Base-by-base conservation (phyloP, 37 sponge, comb jelly and placozoan species). In the Halisarca cf. caerulea region DNA sequence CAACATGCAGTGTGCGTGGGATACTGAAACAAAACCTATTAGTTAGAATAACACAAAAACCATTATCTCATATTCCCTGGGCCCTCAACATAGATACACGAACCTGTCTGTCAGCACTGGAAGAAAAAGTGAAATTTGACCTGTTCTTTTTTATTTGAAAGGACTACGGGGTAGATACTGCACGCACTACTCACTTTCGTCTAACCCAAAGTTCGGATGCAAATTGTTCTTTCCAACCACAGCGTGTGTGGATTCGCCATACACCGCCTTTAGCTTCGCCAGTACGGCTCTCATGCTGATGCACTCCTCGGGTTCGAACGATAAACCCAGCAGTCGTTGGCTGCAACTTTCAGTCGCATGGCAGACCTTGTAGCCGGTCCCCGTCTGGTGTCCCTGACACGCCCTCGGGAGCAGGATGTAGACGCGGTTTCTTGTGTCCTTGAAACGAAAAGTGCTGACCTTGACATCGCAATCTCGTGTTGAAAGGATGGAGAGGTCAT, bases 331-430 rank as follows among this genome's bases (percentile, higher is more conserved):
- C 24, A 74, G 11, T 0, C 77, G 44, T 37, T 74, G 77, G 17
- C 24, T n/a, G 77, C 41, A 8, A 20, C 44, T 2, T 2, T 42
- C 25, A 11, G 43, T n/a, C 21, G n/a, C 77, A 2, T 2, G 0
- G 15, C 9, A 3, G 23, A 20, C n/a, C 77, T 33, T 23, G n/a
- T n/a, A n/a, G n/a, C n/a, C n/a, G n/a, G n/a, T n/a, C n/a, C n/a
- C n/a, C n/a, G n/a, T n/a, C n/a, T n/a, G n/a, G n/a, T n/a, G n/a
- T n/a, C n/a, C n/a, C n/a, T n/a, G n/a, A n/a, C n/a, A n/a, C 45
- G 36, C 77, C 45, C 25, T 74, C 45, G 77, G 77, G 15, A 74
- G 77, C 2, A 74, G 77, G 24, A 74, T 21, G 42, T 36, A 74
- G 25, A 40, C 21, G 21, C 45, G 30, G 25, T 62, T 62, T 15